phyloP scores from a whole-genome alignment of 2,797 vertebrate species.

The Threskiornis aethiopicus region DNA sequence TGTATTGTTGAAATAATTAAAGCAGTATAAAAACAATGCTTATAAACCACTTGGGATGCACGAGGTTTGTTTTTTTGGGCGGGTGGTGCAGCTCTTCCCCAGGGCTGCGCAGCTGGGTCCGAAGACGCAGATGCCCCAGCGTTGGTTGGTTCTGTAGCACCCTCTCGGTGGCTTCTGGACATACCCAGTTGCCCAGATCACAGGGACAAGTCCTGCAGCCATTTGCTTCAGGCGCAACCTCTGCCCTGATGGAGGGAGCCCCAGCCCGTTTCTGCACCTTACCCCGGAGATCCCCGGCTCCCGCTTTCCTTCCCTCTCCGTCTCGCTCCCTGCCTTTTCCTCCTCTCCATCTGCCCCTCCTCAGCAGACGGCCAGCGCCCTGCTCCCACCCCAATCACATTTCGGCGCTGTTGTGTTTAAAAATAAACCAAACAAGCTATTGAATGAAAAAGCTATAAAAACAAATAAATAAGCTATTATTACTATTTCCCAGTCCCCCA shows the following conservation, averaged over 20 bases:
- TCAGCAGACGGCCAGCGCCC: accelerated
- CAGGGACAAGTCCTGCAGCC: not conserved
- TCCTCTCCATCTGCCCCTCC: not conserved
- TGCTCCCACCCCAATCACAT: not conserved
- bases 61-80: not conserved
- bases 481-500: not conserved
- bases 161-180: not conserved
- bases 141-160: not conserved
- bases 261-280: not conserved
- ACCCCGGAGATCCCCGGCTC: accelerated
- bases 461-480: not conserved
- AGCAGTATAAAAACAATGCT: not conserved
- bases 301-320: not conserved
- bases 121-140: not conserved
- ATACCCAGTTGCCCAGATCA: accelerated
- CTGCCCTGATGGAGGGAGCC: not conserved
- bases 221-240: not conserved
- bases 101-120: not conserved
- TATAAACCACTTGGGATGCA: not conserved
- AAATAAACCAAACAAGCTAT: not conserved
- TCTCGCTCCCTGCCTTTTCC: not conserved
- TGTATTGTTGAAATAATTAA: not conserved
- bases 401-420: not conserved
- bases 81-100: not conserved
- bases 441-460: not conserved